Evolutionary conservation across 2,113 vertebrate species (phyloP).

Genomic region (Salvelinus sp.): DNA sequence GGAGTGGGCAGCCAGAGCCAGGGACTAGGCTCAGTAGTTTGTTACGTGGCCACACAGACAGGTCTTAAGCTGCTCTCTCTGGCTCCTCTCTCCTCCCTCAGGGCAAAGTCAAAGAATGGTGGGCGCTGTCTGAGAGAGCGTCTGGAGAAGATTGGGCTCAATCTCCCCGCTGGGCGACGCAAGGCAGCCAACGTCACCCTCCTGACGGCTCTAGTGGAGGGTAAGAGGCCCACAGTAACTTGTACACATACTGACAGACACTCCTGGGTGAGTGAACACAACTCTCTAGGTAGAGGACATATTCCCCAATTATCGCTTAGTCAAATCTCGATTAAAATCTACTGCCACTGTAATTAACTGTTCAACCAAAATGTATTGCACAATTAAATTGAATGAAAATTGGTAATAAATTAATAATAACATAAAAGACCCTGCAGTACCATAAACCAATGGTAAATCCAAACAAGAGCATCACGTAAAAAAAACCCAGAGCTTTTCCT

Average conservation of each 20-base stretch:
- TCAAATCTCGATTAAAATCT: not conserved
- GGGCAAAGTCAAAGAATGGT: slow-evolving; percentile 98
- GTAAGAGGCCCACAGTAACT: slow-evolving; percentile 70
- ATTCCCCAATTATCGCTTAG: not conserved
- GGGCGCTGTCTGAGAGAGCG: slow-evolving; percentile 95
- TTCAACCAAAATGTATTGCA: not conserved
- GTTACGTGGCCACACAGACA: not conserved
- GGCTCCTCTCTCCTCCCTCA: slow-evolving; percentile 52
- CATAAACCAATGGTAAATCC: not conserved
- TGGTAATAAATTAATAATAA: not conserved
- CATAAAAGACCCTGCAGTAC: not conserved
- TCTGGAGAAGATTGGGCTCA: slow-evolving; percentile 96
- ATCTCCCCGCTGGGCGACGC: slow-evolving; percentile 92
- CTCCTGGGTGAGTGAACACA: not conserved
- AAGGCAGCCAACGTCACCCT: slow-evolving; percentile 98
- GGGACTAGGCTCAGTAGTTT: not conserved
- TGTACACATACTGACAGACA: slow-evolving; percentile 2
- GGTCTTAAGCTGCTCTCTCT: slow-evolving; percentile 1
- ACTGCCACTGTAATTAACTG: not conserved
- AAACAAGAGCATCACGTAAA: not conserved
- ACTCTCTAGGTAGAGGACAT: not conserved
- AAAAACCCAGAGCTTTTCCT: not conserved
- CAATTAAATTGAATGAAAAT: not conserved
- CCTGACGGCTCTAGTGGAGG: slow-evolving; percentile 96
- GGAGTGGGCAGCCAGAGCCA: not conserved